Evolutionary conservation across 2,888 invertebrate species (phyloP).

Genomic region (Xestia c-nigrum): DNA sequence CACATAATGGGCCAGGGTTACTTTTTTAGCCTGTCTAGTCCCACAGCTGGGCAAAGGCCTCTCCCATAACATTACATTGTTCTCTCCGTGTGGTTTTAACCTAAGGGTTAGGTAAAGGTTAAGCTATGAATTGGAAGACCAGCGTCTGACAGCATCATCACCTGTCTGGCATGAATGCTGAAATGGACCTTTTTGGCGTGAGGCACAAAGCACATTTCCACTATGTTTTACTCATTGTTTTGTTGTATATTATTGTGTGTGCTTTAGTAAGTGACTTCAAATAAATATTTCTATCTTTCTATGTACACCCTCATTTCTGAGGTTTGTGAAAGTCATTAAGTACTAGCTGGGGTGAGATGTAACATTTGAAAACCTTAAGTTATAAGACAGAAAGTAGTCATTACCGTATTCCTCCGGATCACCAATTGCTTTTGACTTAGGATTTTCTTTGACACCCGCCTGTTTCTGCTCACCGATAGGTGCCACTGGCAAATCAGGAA

Average conservation of each 20-base stretch:
- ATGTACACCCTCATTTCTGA: background rate
- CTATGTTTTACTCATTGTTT: no score
- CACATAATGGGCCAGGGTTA: background rate
- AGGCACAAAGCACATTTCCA: no score
- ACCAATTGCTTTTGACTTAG: slow-evolving; percentile 41
- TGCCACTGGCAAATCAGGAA: slow-evolving; percentile 40
- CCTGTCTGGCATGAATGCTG: no score
- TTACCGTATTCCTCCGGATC: slow-evolving; percentile 69
- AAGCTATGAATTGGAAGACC: background rate
- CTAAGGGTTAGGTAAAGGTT: no score
- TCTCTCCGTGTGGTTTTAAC: no score
- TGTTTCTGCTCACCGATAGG: slow-evolving; percentile 60
- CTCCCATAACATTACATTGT: background rate
- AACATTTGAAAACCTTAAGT: background rate
- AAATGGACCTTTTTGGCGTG: no score
- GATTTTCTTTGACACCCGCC: slow-evolving; percentile 64
- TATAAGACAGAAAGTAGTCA: background rate
- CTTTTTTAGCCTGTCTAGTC: no score
- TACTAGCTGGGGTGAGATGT: background rate
- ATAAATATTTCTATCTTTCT: no score
- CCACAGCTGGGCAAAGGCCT: no score
- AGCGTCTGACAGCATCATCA: no score
- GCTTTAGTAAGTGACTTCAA: no score
- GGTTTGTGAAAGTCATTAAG: background rate
- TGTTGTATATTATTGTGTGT: no score